phyloP scores from a whole-genome alignment of 1,140 invertebrate species.

The Drosophila guanche region DNA sequence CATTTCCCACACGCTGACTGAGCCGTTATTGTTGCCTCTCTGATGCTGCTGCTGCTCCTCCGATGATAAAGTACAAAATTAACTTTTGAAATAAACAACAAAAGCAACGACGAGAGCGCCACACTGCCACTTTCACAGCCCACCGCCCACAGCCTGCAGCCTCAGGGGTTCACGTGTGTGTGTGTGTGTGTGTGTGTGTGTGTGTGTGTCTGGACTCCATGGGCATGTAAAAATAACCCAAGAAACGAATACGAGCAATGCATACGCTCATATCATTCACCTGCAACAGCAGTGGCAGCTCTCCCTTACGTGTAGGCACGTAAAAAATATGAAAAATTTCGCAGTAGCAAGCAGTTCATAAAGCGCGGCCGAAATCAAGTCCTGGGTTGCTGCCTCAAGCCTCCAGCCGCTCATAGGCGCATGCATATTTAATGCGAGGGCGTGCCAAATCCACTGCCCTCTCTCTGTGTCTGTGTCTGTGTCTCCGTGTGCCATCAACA shows the following conservation, averaged over 20 bases:
- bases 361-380: constrained; percentile 46
- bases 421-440: constrained; percentile 75
- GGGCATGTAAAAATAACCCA: constrained; percentile 47
- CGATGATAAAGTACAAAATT: constrained; percentile 76
- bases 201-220: not conserved
- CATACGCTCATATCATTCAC: constrained; percentile 31
- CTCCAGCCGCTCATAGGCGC: constrained; percentile 45
- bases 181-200: too few species aligned
- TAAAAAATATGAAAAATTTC: constrained; percentile 78
- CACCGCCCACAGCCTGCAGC: not conserved
- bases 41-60: constrained; percentile 9
- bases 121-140: constrained; percentile 27
- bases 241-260: constrained; percentile 19
- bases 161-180: constrained; percentile 18
- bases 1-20: constrained; percentile 69
- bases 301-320: constrained; percentile 55
- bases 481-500: constrained; percentile 54
- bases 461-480: not conserved
- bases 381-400: not conserved
- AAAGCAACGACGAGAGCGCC: constrained; percentile 38
- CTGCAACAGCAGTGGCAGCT: constrained; percentile 8
- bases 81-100: constrained; percentile 78
- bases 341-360: constrained; percentile 68
- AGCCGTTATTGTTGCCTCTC: not conserved
- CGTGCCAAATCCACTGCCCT: constrained; percentile 8